Evolutionary conservation across 2,113 vertebrate genomes (phyloP).

Genomic region (Picathartes gymnocephalus): DNA sequence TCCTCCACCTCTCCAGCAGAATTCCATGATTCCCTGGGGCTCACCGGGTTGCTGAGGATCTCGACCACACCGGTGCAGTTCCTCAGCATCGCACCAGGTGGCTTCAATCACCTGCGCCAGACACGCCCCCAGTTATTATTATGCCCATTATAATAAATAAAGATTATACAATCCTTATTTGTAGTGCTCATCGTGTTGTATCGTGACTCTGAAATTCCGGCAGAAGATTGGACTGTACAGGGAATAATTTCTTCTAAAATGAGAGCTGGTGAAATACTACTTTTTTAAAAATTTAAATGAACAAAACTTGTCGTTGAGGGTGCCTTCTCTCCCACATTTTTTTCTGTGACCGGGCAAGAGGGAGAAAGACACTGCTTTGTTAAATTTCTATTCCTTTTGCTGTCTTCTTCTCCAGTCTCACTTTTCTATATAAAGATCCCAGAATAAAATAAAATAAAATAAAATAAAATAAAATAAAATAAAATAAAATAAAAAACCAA

Average conservation of each 20-base stretch:
- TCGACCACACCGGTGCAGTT: background rate
- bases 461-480: background rate
- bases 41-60: fast-evolving
- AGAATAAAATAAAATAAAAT: background rate
- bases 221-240: background rate
- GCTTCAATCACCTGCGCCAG: background rate
- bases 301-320: background rate
- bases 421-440: background rate
- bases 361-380: background rate
- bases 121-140: fast-evolving
- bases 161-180: background rate
- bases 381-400: background rate
- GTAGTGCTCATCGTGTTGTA: background rate
- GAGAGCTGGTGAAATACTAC: background rate
- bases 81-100: background rate
- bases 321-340: background rate
- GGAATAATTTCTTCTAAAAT: background rate
- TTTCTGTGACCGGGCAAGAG: background rate
- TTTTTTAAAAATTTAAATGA: background rate
- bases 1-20: fast-evolving
- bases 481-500: too few species aligned
- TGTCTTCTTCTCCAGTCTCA: background rate
- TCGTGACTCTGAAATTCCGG: background rate
- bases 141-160: background rate
- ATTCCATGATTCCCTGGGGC: fast-evolving